Percentiles rank a stretch among this genome's conserved stretches.
Conservation (phyloP, 2,113 vertebrate species). For the Todiramphus chloris region DNA sequence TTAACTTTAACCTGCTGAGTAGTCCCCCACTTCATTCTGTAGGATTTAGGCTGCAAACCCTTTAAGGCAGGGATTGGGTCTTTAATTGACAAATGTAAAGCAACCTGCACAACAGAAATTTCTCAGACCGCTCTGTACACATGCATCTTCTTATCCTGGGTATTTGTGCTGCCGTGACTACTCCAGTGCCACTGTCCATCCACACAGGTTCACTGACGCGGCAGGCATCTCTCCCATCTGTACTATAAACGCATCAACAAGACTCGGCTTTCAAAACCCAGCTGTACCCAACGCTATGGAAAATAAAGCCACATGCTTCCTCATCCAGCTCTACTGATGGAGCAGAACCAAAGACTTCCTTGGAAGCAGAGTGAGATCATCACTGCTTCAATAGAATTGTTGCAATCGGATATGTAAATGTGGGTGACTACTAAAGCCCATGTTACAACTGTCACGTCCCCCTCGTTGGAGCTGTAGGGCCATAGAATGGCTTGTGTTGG, state of each 20-base stretch:
- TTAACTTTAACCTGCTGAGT: background rate
- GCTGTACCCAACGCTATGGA: background rate
- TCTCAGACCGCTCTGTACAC: rapidly evolving
- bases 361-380: background rate
- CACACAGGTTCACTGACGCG: rapidly evolving
- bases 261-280: background rate
- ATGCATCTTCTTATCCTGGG: background rate
- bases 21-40: background rate
- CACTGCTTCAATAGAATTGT: background rate
- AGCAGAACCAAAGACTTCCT: background rate
- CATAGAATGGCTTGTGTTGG: background rate
- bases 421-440: background rate
- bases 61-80: background rate
- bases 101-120: background rate
- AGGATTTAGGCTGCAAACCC: background rate
- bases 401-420: background rate
- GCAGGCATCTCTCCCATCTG: background rate
- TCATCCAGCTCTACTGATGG: background rate
- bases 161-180: rapidly evolving
- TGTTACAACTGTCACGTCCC: background rate
- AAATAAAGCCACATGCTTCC: background rate
- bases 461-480: background rate
- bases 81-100: background rate
- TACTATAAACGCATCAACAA: background rate
- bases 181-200: background rate